Conservation (phyloP, 1,140 invertebrate species). For the Hycleus phaleratus region DNA sequence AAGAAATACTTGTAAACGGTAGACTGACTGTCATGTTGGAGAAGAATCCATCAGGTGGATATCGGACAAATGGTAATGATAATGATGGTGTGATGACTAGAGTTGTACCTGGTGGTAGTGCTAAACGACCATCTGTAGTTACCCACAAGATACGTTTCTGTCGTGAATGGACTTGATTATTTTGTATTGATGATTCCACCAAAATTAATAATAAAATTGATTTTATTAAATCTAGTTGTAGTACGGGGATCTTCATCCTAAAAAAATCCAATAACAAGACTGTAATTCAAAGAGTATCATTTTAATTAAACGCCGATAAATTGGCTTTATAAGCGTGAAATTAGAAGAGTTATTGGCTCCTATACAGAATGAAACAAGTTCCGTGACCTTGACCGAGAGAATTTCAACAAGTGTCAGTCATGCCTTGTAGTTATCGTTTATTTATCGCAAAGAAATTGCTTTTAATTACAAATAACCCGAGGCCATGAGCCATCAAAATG, state of each 20-base stretch:
- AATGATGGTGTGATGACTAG: constrained; percentile 73
- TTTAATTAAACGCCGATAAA: too few species aligned
- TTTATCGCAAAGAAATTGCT: too few species aligned
- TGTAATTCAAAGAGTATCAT: too few species aligned
- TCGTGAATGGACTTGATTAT: constrained; percentile 49
- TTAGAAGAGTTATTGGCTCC: too few species aligned
- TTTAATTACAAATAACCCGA: too few species aligned
- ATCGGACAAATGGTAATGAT: constrained; percentile 71
- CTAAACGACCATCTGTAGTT: constrained; percentile 70
- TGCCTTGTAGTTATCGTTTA: not conserved
- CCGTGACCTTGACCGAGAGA: constrained; percentile 7
- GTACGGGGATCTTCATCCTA: constrained; percentile 3
- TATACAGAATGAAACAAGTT: constrained; percentile 3
- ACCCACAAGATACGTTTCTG: constrained; percentile 76
- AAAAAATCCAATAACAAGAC: not conserved
- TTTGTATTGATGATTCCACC: too few species aligned
- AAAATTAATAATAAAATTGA: too few species aligned
- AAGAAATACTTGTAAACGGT: constrained; percentile 72
- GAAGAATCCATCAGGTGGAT: constrained; percentile 75
- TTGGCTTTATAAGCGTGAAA: too few species aligned
- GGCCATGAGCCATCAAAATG: too few species aligned
- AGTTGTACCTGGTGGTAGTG: constrained; percentile 70
- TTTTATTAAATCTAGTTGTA: too few species aligned
- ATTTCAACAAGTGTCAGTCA: too few species aligned
- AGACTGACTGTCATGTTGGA: constrained; percentile 78